Percentiles rank a stretch among this genome's conserved stretches.
Evolutionary conservation across 2,113 vertebrate species (phyloP).

Genomic region (Gasterosteus nipponicus): DNA sequence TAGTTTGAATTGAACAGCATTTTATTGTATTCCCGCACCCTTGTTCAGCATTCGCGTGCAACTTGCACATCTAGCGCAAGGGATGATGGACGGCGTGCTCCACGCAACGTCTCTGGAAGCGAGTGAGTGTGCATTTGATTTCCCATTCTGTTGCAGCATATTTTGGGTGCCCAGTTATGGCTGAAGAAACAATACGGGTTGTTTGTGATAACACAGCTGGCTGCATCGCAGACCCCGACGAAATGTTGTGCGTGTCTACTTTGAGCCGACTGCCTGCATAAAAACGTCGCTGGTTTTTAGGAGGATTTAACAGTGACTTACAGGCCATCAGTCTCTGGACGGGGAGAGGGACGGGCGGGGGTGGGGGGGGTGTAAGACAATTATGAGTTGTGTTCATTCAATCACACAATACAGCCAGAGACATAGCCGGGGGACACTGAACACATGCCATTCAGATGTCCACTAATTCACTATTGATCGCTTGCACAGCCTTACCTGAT

Average conservation of each 20-base stretch:
- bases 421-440: constrained; percentile 17
- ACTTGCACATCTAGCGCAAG: constrained; percentile 39
- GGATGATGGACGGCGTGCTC: constrained; percentile 50
- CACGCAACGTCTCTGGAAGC: constrained; percentile 36
- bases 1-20: constrained; percentile 27
- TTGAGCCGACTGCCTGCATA: background rate
- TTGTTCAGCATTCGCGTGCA: background rate
- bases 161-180: background rate
- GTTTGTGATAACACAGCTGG: background rate
- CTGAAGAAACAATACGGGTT: background rate
- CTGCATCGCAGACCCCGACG: background rate
- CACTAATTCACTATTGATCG: background rate
- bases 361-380: background rate
- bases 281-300: background rate
- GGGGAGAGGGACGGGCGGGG: background rate
- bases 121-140: background rate
- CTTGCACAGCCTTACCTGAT: constrained; percentile 31
- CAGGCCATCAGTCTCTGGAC: background rate
- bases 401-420: constrained; percentile 10
- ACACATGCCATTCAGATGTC: constrained; percentile 22
- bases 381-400: background rate
- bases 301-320: background rate
- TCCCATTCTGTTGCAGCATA: background rate
- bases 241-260: background rate
- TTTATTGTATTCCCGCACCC: constrained; percentile 18